Evolutionary conservation across 2,888 invertebrate species (phyloP).

Genomic region (Drosophila setosimentum): DNA sequence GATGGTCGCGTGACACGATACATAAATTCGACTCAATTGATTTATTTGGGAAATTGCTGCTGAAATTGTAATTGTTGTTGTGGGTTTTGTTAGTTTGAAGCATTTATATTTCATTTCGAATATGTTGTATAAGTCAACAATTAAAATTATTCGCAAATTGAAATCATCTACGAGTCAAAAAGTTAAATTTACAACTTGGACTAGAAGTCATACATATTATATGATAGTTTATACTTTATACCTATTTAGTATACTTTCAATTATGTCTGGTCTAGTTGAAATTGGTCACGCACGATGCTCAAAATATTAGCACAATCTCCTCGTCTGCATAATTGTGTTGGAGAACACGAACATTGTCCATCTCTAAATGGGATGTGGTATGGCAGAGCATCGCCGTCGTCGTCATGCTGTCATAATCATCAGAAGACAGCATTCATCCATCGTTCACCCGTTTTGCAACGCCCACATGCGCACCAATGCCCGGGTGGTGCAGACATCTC

Average conservation of each 20-base stretch:
- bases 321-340: not conserved
- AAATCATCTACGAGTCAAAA: too few species aligned
- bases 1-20: constrained; percentile 19
- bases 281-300: not conserved
- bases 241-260: not conserved
- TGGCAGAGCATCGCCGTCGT: constrained; percentile 39
- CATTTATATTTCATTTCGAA: too few species aligned
- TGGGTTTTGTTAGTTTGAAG: not conserved
- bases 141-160: too few species aligned
- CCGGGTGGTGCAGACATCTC: constrained; percentile 29
- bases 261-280: not conserved
- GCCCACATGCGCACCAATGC: constrained; percentile 58
- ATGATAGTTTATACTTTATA: not conserved
- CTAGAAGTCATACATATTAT: too few species aligned
- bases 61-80: not conserved
- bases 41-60: not conserved
- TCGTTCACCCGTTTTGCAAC: constrained; percentile 65
- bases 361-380: constrained; percentile 27
- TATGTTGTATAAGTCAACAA: too few species aligned
- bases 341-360: not conserved
- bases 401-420: constrained; percentile 83
- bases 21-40: not conserved
- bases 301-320: too few species aligned
- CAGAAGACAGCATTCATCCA: constrained; percentile 73
- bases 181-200: not conserved